Conservation (phyloP, 2,113 vertebrate species). For the Tenrec ecaudatus region DNA sequence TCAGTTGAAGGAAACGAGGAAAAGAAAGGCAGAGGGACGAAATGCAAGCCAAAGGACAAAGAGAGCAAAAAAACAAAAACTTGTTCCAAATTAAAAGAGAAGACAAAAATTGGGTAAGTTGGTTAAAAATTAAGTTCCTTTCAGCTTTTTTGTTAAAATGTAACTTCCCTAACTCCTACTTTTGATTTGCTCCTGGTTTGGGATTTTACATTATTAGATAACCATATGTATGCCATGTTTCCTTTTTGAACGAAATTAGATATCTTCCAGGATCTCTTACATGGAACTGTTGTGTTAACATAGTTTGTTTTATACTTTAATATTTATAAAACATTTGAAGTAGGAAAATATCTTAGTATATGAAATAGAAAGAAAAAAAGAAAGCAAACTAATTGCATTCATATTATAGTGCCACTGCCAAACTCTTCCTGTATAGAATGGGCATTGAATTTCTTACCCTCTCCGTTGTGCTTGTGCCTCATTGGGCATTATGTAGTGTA, state of each 20-base stretch:
- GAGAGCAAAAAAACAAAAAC: constrained; percentile 92
- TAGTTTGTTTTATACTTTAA: constrained; percentile 18
- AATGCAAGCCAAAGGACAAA: constrained; percentile 93
- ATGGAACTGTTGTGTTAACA: background rate
- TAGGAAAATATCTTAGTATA: background rate
- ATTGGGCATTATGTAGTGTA: background rate
- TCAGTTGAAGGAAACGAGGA: constrained; percentile 91
- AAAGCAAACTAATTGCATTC: background rate
- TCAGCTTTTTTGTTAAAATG: constrained; percentile 63
- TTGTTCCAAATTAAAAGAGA: constrained; percentile 94
- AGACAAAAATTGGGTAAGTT: constrained; percentile 97
- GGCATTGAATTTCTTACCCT: background rate
- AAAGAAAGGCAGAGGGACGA: constrained; percentile 91
- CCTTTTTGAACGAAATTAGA: constrained; percentile 32
- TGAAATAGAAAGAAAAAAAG: constrained; percentile 23
- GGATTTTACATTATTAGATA: constrained; percentile 29
- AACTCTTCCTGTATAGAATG: constrained; percentile 35
- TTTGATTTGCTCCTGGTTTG: constrained; percentile 17
- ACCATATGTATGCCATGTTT: background rate
- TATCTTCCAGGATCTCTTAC: background rate
- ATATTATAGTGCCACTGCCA: constrained; percentile 1
- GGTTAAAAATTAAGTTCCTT: constrained; percentile 57
- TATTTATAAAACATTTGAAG: constrained; percentile 55
- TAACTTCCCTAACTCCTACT: constrained; percentile 55
- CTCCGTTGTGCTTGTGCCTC: background rate